These are phyloP conservation scores for Monodelphis domestica DNA, from an alignment of 2,797 vertebrate species.

Conservation along the genomic window DNA sequence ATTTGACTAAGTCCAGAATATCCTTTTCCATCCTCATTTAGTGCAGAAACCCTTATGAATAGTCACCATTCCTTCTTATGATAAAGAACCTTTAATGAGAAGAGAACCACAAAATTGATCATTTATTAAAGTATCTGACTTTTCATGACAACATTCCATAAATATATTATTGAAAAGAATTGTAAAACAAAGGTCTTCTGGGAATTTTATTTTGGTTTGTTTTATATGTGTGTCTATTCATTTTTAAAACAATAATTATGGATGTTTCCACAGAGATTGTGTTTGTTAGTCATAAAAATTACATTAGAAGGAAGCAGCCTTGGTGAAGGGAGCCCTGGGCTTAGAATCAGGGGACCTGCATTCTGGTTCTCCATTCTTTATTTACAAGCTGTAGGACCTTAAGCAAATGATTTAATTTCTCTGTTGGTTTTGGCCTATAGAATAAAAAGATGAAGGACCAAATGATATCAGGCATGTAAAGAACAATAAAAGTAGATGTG, in stretches of 20 bases:
- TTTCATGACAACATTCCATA: conserved; percentile 73
- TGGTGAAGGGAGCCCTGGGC: not conserved
- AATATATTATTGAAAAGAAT: conserved; percentile 66
- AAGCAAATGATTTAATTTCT: not conserved
- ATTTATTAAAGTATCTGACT: conserved; percentile 76
- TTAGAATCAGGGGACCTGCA: not conserved
- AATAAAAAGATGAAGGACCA: not conserved
- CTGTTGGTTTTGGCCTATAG: not conserved
- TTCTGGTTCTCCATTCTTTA: not conserved
- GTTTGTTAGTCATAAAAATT: conserved; percentile 47
- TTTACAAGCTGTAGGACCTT: not conserved
- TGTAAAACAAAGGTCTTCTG: conserved; percentile 71
- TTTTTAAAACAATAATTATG: conserved; percentile 51
- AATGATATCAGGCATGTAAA: not conserved
- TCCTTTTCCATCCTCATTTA: conserved; percentile 66
- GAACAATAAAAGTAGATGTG: not conserved
- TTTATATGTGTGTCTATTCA: conserved; percentile 53
- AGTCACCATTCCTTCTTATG: conserved; percentile 61
- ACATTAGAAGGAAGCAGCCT: conserved; percentile 19
- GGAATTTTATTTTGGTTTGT: conserved; percentile 23
- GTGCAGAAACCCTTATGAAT: conserved; percentile 10
- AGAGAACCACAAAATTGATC: conserved; percentile 74
- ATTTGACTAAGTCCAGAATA: conserved; percentile 66
- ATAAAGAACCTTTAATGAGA: conserved; percentile 69
- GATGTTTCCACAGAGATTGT: conserved; percentile 61